Evolutionary conservation across 2,113 vertebrate species (phyloP), one percentile per base, ranked within the genome.

Genomic region (Brachyhypopomus occidentalis): DNA sequence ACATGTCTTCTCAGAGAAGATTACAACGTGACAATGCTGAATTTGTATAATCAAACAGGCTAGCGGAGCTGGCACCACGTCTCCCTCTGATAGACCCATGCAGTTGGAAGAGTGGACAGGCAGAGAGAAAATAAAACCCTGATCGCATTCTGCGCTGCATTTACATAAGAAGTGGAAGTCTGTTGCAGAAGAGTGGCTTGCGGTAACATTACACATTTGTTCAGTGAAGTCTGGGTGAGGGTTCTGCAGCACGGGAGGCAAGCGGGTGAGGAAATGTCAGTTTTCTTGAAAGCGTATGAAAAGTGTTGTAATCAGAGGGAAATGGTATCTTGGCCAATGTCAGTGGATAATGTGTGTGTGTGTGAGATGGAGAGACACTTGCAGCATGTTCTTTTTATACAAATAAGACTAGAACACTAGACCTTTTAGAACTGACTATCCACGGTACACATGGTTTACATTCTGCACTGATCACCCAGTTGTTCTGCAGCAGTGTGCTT

Each of bases 131-230:
- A 82, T 79, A 87, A 91, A 90, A 86, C 81, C 84, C 41, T 73
- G 76, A 71, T 88, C 81, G 52, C 86, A 74, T 86, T 85, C 85
- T 72, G 36, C 60, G 19, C 86, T 63, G 36, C 75, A 88, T 89
- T 90, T 91, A 83, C 86, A 90, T 90, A 87, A 88, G 85, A 87
- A 79, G 85, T 82, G 76, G 56, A 86, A 79, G 74, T 71, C 72
- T 82, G 88, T 36, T 83, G 76, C 78, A 85, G 87, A 87, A 79
- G 84, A 89, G 83, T 73, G 81, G 77, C 86, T 89, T 84, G 78
- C 87, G 17, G 66, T 87, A 84, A 84, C 81, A 56, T 88, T 81
- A 72, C 79, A 81, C 78, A 79, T 90, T 89, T 89, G 83, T 84
- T 91, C 87, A 78, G 85, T 85, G 63, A 41, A 86, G 80, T 85